Evolutionary conservation across 2,888 invertebrate genomes (phyloP).

Genomic region (Pachliopta kotzebuea): DNA sequence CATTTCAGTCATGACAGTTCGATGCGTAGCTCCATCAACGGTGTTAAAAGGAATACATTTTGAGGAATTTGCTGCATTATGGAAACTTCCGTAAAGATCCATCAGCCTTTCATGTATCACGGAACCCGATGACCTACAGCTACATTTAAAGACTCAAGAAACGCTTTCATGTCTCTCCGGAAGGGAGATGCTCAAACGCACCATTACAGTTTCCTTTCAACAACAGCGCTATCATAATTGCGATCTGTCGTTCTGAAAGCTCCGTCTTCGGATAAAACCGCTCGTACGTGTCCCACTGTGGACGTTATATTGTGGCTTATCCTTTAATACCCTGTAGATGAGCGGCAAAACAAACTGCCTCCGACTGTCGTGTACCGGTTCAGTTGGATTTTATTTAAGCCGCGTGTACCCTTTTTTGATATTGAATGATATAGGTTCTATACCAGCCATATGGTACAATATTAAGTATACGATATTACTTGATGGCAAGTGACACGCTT

Average conservation of each 20-base stretch:
- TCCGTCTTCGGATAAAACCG: conserved; percentile 15
- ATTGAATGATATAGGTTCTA: too few relatives aligned
- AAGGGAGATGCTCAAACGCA: conserved; percentile 5
- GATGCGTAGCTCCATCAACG: too few relatives aligned
- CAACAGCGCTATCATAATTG: conserved; percentile 22
- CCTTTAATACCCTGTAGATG: conserved; percentile 20
- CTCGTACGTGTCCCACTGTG: conserved; percentile 12
- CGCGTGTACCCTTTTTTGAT: too few relatives aligned
- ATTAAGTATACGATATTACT: too few relatives aligned
- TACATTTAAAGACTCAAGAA: neutral
- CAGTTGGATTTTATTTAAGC: conserved; percentile 6
- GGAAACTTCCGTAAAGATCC: too few relatives aligned
- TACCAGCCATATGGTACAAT: too few relatives aligned
- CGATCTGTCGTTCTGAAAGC: conserved; percentile 22
- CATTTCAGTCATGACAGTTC: too few relatives aligned
- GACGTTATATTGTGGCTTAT: conserved; percentile 21
- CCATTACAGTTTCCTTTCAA: conserved; percentile 19
- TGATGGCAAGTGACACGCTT: too few relatives aligned
- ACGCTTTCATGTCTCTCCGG: conserved; percentile 8
- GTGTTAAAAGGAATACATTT: too few relatives aligned
- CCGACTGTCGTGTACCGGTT: conserved; percentile 3
- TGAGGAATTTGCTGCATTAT: too few relatives aligned
- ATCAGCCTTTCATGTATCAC: neutral
- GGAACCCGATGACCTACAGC: neutral
- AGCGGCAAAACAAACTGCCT: conserved; percentile 16